phyloP scores from a whole-genome alignment of 1,140 invertebrate species.

The Trichonephila inaurata region DNA sequence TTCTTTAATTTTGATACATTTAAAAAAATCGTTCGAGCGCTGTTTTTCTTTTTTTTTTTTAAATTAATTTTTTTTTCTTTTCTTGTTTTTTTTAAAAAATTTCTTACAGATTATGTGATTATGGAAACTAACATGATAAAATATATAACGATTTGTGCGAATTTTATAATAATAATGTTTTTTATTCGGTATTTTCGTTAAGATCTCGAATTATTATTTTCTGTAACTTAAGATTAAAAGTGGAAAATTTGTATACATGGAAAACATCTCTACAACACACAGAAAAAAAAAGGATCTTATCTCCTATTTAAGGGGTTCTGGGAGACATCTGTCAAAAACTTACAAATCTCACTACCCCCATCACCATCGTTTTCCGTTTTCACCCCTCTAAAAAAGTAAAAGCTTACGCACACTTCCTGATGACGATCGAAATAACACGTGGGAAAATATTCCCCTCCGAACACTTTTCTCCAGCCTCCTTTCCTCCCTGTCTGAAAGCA shows the following conservation, averaged over 20 bases:
- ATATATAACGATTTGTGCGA: too few relatives aligned
- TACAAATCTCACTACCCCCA: slow-evolving; percentile 24
- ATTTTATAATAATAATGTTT: too few relatives aligned
- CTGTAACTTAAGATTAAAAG: neutral
- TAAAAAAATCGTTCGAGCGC: too few relatives aligned
- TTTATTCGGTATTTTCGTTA: too few relatives aligned
- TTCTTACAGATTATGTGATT: too few relatives aligned
- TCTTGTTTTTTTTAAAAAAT: too few relatives aligned
- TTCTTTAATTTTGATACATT: too few relatives aligned
- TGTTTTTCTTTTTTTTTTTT: too few relatives aligned
- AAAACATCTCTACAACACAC: neutral
- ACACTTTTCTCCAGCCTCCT: neutral
- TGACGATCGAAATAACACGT: slow-evolving; percentile 59
- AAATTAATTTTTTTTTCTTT: too few relatives aligned
- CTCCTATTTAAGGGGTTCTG: neutral
- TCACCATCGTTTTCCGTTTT: slow-evolving; percentile 28
- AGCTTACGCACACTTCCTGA: slow-evolving; percentile 55
- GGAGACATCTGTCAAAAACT: slow-evolving; percentile 61
- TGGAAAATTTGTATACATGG: neutral
- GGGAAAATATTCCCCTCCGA: slow-evolving; percentile 44
- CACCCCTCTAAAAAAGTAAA: slow-evolving; percentile 4
- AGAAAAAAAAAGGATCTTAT: neutral
- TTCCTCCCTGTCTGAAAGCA: neutral
- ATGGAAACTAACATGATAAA: too few relatives aligned
- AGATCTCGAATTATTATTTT: too few relatives aligned